Evolutionary conservation across 2,888 invertebrate genomes (phyloP).

Genomic region (Acrobeloides nanus): DNA sequence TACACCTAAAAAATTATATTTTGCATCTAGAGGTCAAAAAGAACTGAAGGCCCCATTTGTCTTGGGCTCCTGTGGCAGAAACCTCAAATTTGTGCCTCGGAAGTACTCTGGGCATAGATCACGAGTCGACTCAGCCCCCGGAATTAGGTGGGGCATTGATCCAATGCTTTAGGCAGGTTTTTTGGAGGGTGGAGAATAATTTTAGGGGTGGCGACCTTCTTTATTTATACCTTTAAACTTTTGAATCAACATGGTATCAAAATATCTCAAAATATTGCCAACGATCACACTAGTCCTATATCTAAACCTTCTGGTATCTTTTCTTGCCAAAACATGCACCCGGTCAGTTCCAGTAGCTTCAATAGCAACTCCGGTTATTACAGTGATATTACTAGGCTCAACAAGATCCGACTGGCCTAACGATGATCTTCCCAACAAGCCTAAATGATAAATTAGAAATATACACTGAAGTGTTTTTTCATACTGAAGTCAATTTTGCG

Average conservation of each 20-base stretch:
- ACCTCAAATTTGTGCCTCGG: too few relatives aligned
- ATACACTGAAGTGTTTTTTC: not conserved
- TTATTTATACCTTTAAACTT: slow-evolving; percentile 44
- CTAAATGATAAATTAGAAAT: slow-evolving; percentile 23
- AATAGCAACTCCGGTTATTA: slow-evolving; percentile 49
- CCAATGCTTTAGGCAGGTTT: too few relatives aligned
- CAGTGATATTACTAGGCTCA: slow-evolving; percentile 49
- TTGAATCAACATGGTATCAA: slow-evolving; percentile 50
- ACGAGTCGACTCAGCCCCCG: too few relatives aligned
- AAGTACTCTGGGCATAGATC: too few relatives aligned
- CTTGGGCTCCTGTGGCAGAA: too few relatives aligned
- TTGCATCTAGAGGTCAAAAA: too few relatives aligned
- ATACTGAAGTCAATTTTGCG: slow-evolving; percentile 49
- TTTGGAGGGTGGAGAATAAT: too few relatives aligned
- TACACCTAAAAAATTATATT: slow-evolving; percentile 26
- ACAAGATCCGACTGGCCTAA: slow-evolving; percentile 48
- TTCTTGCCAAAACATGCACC: slow-evolving; percentile 30
- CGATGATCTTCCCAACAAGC: slow-evolving; percentile 40
- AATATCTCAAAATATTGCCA: slow-evolving; percentile 48
- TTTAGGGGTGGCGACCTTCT: too few relatives aligned
- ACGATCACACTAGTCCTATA: slow-evolving; percentile 50
- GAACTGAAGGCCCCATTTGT: too few relatives aligned
- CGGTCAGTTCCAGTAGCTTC: slow-evolving; percentile 51
- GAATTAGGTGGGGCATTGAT: too few relatives aligned
- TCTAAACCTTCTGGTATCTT: slow-evolving; percentile 42